Percentiles rank a stretch among this genome's conserved stretches.
Conservation (phyloP, 2,888 invertebrate species). For the Gnatocerus cornutus region DNA sequence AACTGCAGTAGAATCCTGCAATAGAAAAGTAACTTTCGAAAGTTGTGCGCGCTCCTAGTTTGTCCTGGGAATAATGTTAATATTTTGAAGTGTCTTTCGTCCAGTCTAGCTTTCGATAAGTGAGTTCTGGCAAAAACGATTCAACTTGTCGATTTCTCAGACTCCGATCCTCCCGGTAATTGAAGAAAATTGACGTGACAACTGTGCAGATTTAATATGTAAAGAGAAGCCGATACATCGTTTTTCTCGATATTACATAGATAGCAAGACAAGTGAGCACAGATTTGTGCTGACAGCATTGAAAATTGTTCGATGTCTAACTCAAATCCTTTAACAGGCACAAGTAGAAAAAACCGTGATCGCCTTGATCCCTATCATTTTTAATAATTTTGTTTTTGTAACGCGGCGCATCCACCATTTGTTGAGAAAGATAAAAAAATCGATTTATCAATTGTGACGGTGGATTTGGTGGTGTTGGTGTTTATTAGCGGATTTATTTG, state of each 20-base stretch:
- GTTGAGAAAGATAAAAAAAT: neutral
- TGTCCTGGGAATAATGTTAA: neutral
- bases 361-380: conserved; percentile 27
- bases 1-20: too few relatives aligned
- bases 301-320: conserved; percentile 48
- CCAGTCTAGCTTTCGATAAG: neutral
- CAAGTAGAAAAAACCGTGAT: conserved; percentile 25
- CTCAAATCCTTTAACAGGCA: conserved; percentile 45
- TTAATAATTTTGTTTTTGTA: conserved; percentile 23
- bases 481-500: conserved; percentile 38
- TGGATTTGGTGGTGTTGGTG: neutral
- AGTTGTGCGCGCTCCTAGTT: too few relatives aligned
- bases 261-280: conserved; percentile 50
- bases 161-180: conserved; percentile 18
- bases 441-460: conserved; percentile 20
- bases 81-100: neutral
- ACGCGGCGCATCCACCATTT: conserved; percentile 36
- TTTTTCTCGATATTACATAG: conserved; percentile 49
- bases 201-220: conserved; percentile 51
- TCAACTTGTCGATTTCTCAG: conserved; percentile 10
- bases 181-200: conserved; percentile 49
- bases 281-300: conserved; percentile 50
- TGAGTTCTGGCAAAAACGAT: conserved; percentile 9
- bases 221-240: conserved; percentile 50
- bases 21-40: too few relatives aligned